phyloP scores from a whole-genome alignment of 2,113 vertebrate species.

The Aegithalos caudatus region DNA sequence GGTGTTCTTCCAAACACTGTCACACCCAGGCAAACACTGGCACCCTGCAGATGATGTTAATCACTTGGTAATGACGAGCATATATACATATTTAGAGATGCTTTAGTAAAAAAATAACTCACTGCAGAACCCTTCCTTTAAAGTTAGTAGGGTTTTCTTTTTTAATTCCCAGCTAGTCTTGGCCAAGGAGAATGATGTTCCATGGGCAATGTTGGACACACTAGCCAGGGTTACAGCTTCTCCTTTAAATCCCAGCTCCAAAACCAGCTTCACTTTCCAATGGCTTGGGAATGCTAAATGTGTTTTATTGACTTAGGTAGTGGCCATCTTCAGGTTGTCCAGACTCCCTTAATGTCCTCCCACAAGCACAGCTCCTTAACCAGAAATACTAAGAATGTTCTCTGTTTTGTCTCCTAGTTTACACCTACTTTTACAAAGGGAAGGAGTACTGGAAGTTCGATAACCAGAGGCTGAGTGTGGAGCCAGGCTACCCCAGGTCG shows the following conservation, averaged over 20 bases:
- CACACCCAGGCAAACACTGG: not conserved
- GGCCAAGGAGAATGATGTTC: not conserved
- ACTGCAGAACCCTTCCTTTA: not conserved
- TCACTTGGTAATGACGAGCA: not conserved
- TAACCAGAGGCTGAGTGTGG: slow-evolving; percentile 94
- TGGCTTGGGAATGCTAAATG: not conserved
- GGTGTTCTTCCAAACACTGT: not conserved
- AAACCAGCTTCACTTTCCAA: not conserved
- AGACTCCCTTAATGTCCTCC: not conserved
- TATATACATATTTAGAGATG: not conserved
- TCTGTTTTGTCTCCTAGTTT: slow-evolving; percentile 79
- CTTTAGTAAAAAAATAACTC: not conserved
- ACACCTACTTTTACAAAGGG: slow-evolving; percentile 98
- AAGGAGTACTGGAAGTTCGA: slow-evolving; percentile 99
- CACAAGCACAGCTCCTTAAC: not conserved
- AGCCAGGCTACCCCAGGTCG: slow-evolving; percentile 93
- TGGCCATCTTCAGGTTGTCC: not conserved
- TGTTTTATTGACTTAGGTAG: not conserved
- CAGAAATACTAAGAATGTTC: not conserved
- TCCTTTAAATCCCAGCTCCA: not conserved
- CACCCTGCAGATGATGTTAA: not conserved
- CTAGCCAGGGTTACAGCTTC: not conserved
- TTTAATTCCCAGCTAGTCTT: not conserved
- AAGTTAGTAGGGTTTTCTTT: not conserved
- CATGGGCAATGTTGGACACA: not conserved